Evolutionary conservation across 2,888 invertebrate genomes (phyloP), one percentile per base, ranked within the genome.

Genomic region (Apotomis capreana): DNA sequence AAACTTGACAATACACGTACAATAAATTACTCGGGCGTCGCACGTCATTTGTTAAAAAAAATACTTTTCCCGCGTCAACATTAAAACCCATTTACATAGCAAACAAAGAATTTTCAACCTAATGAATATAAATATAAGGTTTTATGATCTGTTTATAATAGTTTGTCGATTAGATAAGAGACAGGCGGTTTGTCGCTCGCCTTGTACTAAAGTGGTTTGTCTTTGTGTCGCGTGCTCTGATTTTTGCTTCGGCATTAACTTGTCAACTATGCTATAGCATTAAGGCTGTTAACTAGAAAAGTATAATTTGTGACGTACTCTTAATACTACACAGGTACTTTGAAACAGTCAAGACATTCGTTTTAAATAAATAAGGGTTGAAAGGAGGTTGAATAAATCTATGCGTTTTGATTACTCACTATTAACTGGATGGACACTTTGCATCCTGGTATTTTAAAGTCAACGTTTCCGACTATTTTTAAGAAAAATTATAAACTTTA

Each of bases 141-240:
- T 52, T 62, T 36, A 3, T 51, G 10, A 9, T 26, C 55, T 10
- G 15, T 37, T 6, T 15, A 36, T 37, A 15, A 61, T 65, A 26
- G 51, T 10, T 15, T 54, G 54, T 79, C 26, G 54, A 61, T 68
- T 81, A 81, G 82, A 82, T 79, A 80, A 82, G 82, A 78, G 84
- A 83, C 82, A 77, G 82, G 69, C 68, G 55, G 61, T 62, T 74
- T 67, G 80, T 70, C 73, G 89, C 78, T 89, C 65, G 78, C 89
- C 89, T 89, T 89, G 89, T 86, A 83, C 84, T 87, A 76, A 78
- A 75, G 69, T 63, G 68, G 75, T 75, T 76, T 81, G 78, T 68
- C 74, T 71, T 70, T 59, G 64, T 65, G 68, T 63, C 67, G 59
- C 74, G 63, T 70, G 75, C 62, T 70, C 70, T 76, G 73, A 70